These are phyloP conservation scores for Gisinianus flammeolus DNA, from an alignment of 2,888 invertebrate genomes.

Conservation along the genomic window DNA sequence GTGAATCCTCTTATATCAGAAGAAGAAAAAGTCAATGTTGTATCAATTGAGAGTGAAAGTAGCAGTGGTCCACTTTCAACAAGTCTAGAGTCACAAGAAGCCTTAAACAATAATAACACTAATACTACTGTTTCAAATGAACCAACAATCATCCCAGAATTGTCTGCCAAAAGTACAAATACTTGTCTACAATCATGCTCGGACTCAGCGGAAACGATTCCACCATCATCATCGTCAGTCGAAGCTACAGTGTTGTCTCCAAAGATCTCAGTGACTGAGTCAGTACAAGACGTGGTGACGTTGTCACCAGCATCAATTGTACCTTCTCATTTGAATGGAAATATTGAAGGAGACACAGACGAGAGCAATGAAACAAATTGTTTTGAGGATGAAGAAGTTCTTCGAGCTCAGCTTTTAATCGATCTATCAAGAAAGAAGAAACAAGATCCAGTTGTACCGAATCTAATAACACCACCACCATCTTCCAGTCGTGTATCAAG, in stretches of 20 bases:
- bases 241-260: no score
- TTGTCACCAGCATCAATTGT: no score
- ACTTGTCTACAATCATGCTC: no score
- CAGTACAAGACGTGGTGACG: no score
- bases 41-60: no score
- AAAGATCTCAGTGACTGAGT: no score
- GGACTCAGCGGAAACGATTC: no score
- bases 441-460: not conserved
- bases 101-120: not conserved
- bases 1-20: not conserved
- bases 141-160: no score
- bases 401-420: constrained; percentile 30
- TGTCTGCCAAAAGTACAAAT: no score
- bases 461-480: not conserved
- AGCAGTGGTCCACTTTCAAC: not conserved
- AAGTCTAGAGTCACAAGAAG: not conserved
- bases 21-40: no score
- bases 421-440: constrained; percentile 36
- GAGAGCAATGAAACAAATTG: not conserved
- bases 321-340: no score
- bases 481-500: not conserved
- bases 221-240: not conserved
- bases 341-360: not conserved
- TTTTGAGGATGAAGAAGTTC: constrained; percentile 37
- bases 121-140: not conserved